Evolutionary conservation across 1,140 invertebrate species (phyloP).

Genomic region (Sinonovacula constricta): DNA sequence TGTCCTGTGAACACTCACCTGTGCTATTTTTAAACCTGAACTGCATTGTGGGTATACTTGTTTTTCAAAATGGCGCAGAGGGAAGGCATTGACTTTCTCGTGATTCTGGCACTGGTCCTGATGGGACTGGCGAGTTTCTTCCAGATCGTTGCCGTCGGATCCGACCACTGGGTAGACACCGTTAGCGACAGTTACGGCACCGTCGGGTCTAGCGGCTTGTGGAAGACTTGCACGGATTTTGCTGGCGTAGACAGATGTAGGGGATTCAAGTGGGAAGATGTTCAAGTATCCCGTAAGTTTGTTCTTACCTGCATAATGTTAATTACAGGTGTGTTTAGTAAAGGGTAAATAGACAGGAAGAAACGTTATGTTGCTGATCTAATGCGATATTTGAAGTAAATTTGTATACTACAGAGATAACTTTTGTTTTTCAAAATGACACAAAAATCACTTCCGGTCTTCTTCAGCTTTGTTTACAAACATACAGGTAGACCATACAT

Average conservation of each 20-base stretch:
- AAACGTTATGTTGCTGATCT: background rate
- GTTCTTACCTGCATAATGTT: background rate
- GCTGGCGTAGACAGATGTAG: constrained; percentile 9
- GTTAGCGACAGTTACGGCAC: constrained; percentile 17
- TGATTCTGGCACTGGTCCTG: constrained; percentile 2
- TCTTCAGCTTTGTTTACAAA: background rate
- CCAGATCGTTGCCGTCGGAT: constrained; percentile 2
- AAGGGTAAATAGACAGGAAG: background rate
- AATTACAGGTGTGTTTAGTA: background rate
- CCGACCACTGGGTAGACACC: constrained; percentile 29
- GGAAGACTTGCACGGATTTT: constrained; percentile 25
- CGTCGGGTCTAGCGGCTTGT: constrained; percentile 24
- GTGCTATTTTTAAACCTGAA: too few species aligned
- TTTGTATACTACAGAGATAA: background rate
- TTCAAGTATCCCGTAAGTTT: constrained; percentile 34
- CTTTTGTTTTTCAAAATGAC: background rate
- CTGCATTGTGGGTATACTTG: too few species aligned
- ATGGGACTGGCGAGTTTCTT: constrained; percentile 23
- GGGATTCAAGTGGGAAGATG: constrained; percentile 19
- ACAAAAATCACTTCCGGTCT: too few species aligned
- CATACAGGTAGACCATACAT: background rate
- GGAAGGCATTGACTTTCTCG: constrained; percentile 8
- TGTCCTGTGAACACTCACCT: too few species aligned
- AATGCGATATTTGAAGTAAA: background rate
- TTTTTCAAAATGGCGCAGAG: constrained; percentile 44